phyloP scores from a whole-genome alignment of 2,888 invertebrate species.

The Gastracanthus pulcherrimus region DNA sequence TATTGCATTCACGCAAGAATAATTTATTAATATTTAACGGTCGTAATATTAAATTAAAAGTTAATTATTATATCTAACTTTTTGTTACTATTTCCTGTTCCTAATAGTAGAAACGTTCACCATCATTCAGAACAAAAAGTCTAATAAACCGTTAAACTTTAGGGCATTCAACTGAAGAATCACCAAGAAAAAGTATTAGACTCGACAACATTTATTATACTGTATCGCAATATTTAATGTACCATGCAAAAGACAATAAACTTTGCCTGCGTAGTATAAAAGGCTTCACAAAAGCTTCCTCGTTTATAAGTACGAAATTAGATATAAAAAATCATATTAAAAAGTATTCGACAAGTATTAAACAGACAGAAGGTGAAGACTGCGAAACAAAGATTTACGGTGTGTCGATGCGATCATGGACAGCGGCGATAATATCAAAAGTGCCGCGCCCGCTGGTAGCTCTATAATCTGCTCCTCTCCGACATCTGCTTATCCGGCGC shows the following conservation, averaged over 20 bases:
- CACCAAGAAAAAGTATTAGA: no score
- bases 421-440: constrained; percentile 44
- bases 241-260: neutral
- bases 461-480: constrained; percentile 59
- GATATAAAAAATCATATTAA: neutral
- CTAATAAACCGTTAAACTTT: no score
- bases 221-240: neutral
- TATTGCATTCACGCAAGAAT: no score
- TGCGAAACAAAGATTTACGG: constrained; percentile 19
- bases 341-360: neutral
- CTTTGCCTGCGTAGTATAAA: neutral
- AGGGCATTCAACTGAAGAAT: no score
- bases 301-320: neutral
- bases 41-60: no score
- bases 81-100: no score
- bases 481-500: constrained; percentile 66
- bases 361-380: neutral
- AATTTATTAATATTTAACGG: no score
- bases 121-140: no score
- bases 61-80: no score
- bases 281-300: neutral
- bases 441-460: constrained; percentile 46
- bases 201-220: neutral
- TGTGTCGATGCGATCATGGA: constrained; percentile 12
- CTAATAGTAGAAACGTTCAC: no score